Percentiles rank a stretch among this genome's conserved stretches.
Evolutionary conservation across 2,888 invertebrate species (phyloP).

Genomic region (Parasteatoda lunata): DNA sequence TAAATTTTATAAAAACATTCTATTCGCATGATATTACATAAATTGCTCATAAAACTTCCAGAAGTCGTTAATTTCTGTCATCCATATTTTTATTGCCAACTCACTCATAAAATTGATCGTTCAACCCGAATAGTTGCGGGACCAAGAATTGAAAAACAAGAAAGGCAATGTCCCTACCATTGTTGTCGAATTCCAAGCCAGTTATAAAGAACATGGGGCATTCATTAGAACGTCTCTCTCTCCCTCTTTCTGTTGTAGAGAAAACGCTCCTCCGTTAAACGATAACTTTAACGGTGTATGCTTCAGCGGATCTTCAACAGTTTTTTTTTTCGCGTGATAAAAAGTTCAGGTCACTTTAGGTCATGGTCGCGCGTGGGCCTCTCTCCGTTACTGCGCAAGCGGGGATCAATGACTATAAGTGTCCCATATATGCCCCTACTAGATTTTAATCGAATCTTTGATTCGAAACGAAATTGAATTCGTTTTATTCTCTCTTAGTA

Average conservation of each 20-base stretch:
- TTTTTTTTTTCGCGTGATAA: constrained; percentile 6
- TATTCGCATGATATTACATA: too few species aligned
- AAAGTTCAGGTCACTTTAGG: constrained; percentile 53
- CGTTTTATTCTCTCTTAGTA: too few species aligned
- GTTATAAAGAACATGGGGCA: too few species aligned
- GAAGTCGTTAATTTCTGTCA: background rate
- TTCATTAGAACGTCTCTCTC: background rate
- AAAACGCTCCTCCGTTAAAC: background rate
- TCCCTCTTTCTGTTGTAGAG: background rate
- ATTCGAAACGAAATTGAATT: too few species aligned
- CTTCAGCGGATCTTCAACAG: constrained; percentile 45
- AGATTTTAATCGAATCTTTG: too few species aligned
- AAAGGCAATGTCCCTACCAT: background rate
- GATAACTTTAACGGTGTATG: constrained; percentile 47
- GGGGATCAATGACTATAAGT: too few species aligned
- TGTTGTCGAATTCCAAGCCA: background rate
- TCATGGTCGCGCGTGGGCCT: constrained; percentile 55
- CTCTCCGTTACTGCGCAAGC: background rate
- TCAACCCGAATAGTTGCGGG: background rate
- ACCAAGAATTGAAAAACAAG: background rate
- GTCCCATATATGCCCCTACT: too few species aligned
- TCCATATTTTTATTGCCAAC: background rate
- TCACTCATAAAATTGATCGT: background rate
- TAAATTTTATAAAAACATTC: too few species aligned
- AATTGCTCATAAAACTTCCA: too few species aligned